Conservation (phyloP, 1,140 invertebrate genomes). For the Phymorhynchus buccinoides region DNA sequence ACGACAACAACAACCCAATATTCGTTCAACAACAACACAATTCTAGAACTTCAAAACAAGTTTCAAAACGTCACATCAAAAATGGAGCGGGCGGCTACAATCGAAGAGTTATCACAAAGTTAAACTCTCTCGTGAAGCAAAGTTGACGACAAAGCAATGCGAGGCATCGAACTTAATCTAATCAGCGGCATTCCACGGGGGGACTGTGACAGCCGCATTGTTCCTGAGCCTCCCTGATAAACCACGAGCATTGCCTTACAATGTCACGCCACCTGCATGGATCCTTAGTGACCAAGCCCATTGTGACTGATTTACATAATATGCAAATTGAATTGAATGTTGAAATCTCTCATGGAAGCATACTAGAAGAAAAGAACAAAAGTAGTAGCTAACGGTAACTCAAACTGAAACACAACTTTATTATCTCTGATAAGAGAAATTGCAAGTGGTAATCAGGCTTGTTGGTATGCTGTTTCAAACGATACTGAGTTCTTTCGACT, state of each 20-base stretch:
- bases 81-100: neutral
- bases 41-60: neutral
- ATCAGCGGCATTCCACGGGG: slow-evolving; percentile 1
- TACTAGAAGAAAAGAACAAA: too few species aligned
- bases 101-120: neutral
- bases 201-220: slow-evolving; percentile 14
- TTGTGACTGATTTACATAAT: neutral
- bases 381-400: too few species aligned
- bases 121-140: too few species aligned
- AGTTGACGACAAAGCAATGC: neutral
- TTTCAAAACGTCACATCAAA: neutral
- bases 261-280: too few species aligned
- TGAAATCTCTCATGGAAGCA: too few species aligned
- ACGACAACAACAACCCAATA: too few species aligned
- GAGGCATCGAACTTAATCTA: slow-evolving; percentile 25
- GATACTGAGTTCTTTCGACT: too few species aligned
- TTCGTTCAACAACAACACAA: neutral
- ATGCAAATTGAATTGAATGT: neutral
- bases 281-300: neutral
- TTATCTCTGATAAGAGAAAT: too few species aligned
- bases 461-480: too few species aligned
- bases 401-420: too few species aligned
- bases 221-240: neutral
- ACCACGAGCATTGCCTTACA: neutral
- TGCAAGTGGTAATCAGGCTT: too few species aligned